Evolutionary conservation across 2,113 vertebrate genomes (phyloP).

Genomic region (Conger conger): DNA sequence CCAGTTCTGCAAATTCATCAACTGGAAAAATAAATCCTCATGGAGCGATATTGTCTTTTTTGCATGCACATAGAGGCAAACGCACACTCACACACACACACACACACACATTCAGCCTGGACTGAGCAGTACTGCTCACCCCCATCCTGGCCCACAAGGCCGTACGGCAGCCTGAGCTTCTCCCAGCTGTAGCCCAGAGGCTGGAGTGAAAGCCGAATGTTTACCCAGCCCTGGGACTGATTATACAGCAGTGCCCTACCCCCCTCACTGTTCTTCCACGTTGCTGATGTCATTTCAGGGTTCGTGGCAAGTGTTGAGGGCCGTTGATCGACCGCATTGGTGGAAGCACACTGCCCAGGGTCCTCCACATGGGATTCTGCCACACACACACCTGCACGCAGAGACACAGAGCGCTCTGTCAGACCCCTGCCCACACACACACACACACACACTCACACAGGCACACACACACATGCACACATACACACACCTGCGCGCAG

Average conservation of each 20-base stretch:
- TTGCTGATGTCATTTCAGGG: neutral
- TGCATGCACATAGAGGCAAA: neutral
- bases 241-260: conserved; percentile 20
- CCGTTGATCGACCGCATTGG: neutral
- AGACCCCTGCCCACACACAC: neutral
- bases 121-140: conserved; percentile 49
- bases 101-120: conserved; percentile 34
- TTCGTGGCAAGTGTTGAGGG: neutral
- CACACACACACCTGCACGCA: conserved; percentile 15
- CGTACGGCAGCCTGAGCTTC: conserved; percentile 46
- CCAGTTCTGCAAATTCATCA: too few species aligned
- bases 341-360: conserved; percentile 12
- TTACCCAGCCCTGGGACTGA: conserved; percentile 51
- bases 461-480: too few species aligned
- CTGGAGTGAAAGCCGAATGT: conserved; percentile 47
- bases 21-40: too few species aligned
- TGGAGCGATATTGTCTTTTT: too few species aligned
- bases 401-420: neutral
- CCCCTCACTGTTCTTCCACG: neutral
- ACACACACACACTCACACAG: neutral
- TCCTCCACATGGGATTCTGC: conserved; percentile 19
- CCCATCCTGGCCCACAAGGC: conserved; percentile 51
- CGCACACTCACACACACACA: conserved; percentile 10
- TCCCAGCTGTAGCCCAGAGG: conserved; percentile 45
- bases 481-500: neutral